Conservation (phyloP, 2,797 vertebrate genomes). For the Tenualosa ilisha region DNA sequence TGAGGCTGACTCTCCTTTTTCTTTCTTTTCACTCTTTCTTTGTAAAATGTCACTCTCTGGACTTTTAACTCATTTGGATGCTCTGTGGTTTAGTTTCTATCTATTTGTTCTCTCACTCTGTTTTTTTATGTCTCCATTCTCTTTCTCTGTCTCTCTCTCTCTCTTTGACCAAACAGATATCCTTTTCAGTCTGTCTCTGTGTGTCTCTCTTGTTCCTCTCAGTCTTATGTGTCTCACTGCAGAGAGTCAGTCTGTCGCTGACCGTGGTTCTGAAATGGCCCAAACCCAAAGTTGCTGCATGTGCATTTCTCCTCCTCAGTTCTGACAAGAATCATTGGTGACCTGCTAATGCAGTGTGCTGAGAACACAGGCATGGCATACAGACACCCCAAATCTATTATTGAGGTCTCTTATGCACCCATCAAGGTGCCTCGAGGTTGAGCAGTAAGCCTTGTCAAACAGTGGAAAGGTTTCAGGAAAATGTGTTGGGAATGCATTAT, state of each 20-base stretch:
- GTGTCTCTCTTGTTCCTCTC: background rate
- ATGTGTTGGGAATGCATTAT: background rate
- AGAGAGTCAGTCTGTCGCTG: constrained; percentile 10
- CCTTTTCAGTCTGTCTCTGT: background rate
- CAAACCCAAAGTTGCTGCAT: background rate
- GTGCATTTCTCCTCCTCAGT: constrained; percentile 26
- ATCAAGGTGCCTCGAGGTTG: background rate
- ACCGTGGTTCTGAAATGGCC: constrained; percentile 37
- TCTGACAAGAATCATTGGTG: background rate
- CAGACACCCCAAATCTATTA: background rate
- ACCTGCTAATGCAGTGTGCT: background rate
- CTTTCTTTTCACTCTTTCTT: background rate
- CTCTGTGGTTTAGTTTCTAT: background rate
- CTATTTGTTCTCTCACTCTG: background rate
- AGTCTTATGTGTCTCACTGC: background rate
- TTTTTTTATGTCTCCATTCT: background rate
- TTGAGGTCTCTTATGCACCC: background rate
- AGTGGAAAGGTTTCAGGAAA: background rate
- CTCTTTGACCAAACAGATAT: background rate
- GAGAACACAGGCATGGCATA: background rate
- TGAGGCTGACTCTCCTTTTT: background rate
- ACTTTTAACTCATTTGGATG: background rate
- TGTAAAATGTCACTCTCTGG: background rate
- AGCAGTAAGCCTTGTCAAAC: background rate
- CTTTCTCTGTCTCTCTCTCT: background rate